phyloP scores from a whole-genome alignment of 2,797 vertebrate species.

The Crypturellus tataupa region DNA sequence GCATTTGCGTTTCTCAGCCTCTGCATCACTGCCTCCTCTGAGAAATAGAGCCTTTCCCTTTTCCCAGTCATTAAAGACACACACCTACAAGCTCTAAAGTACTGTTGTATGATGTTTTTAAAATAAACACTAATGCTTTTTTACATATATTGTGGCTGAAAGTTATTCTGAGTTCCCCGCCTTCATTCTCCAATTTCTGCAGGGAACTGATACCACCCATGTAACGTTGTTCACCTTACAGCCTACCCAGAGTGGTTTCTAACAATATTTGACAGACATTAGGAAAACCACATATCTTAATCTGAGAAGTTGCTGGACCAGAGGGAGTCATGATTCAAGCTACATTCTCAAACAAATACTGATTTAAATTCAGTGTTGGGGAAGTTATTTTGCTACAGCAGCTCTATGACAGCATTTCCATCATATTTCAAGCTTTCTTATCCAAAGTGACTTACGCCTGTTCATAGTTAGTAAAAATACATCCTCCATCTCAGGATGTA shows the following conservation, averaged over 20 bases:
- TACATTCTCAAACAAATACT: neutral
- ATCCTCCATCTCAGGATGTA: neutral
- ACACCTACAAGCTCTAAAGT: slow-evolving; percentile 36
- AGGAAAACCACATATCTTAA: slow-evolving; percentile 56
- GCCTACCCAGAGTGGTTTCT: neutral
- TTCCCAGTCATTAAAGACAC: slow-evolving; percentile 42
- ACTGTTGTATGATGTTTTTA: slow-evolving; percentile 64
- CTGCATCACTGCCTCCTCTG: slow-evolving; percentile 2
- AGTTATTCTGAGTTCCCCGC: slow-evolving; percentile 44
- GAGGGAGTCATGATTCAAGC: slow-evolving; percentile 34
- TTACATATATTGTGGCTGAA: slow-evolving; percentile 52
- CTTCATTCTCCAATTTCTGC: neutral
- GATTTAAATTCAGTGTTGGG: slow-evolving; percentile 8
- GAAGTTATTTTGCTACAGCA: slow-evolving; percentile 22
- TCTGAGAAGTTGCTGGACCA: slow-evolving; percentile 34
- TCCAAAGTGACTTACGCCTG: neutral
- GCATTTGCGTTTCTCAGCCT: slow-evolving; percentile 16
- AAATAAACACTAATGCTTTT: slow-evolving; percentile 65
- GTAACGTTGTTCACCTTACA: slow-evolving; percentile 45
- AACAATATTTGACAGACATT: slow-evolving; percentile 46
- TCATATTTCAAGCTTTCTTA: slow-evolving; percentile 18
- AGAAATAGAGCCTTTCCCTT: slow-evolving; percentile 44
- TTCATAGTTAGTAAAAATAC: slow-evolving; percentile 54
- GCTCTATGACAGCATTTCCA: neutral
- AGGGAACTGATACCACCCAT: slow-evolving; percentile 69